Evolutionary conservation across 2,888 invertebrate genomes (phyloP).

Genomic region (Watsonalla binaria): DNA sequence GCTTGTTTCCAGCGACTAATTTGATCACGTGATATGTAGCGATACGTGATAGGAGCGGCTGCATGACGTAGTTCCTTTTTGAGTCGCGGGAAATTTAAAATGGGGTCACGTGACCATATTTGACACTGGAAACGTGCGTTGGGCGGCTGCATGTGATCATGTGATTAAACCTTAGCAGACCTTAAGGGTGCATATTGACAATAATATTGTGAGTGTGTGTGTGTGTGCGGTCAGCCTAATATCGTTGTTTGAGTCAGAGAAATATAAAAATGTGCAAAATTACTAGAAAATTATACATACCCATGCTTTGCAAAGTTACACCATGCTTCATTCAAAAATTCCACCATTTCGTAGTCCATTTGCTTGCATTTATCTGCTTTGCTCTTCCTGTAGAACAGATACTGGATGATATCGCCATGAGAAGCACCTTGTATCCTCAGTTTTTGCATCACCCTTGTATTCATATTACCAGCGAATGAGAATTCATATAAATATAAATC

Average conservation of each 20-base stretch:
- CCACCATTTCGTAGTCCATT: constrained; percentile 39
- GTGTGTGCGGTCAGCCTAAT: too few relatives aligned
- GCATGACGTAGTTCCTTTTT: too few relatives aligned
- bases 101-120: too few relatives aligned
- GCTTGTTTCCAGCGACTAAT: too few relatives aligned
- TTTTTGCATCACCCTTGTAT: constrained; percentile 47
- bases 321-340: constrained; percentile 49
- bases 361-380: constrained; percentile 38
- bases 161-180: too few relatives aligned
- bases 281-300: constrained; percentile 32
- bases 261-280: neutral
- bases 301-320: constrained; percentile 58
- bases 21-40: too few relatives aligned
- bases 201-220: neutral
- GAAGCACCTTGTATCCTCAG: constrained; percentile 50
- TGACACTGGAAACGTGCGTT: too few relatives aligned
- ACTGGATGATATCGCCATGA: constrained; percentile 61
- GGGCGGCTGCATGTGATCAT: too few relatives aligned
- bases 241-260: too few relatives aligned
- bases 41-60: too few relatives aligned
- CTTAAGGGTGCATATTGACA: too few relatives aligned
- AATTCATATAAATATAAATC: constrained; percentile 47
- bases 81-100: too few relatives aligned
- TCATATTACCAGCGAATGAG: constrained; percentile 50
- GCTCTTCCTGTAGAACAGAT: constrained; percentile 52